Conservation (phyloP, 2,797 vertebrate genomes). For the Lutra lutra region DNA sequence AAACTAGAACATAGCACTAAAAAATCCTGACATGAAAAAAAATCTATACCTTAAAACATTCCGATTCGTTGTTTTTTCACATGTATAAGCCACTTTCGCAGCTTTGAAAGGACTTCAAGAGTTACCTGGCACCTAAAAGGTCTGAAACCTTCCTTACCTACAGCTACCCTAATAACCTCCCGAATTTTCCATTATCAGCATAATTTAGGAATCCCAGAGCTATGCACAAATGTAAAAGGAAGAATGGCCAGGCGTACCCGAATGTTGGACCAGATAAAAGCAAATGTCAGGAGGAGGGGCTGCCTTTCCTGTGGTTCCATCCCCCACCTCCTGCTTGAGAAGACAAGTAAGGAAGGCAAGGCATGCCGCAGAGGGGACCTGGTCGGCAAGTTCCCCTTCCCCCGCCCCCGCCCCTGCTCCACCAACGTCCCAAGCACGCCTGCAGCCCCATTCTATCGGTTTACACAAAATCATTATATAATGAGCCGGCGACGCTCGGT, state of each 20-base stretch:
- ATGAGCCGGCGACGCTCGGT: slow-evolving; percentile 68
- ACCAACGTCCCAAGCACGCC: background rate
- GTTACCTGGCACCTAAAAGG: background rate
- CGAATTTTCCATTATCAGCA: background rate
- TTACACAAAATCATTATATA: slow-evolving; percentile 79
- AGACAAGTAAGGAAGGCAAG: background rate
- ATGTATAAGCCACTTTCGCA: background rate
- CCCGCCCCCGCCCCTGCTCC: background rate
- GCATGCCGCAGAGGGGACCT: background rate
- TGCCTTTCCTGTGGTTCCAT: background rate
- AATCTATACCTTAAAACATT: background rate
- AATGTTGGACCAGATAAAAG: background rate
- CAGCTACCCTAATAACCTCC: background rate
- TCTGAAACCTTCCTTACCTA: background rate
- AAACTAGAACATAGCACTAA: background rate
- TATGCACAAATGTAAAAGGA: background rate
- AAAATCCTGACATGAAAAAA: background rate
- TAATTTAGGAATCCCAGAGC: background rate
- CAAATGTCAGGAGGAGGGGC: background rate
- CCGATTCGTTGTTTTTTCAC: background rate
- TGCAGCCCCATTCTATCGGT: background rate
- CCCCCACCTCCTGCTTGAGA: background rate
- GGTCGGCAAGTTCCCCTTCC: background rate
- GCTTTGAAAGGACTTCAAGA: background rate
- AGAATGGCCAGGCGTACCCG: background rate